phyloP scores from a whole-genome alignment of 2,888 invertebrate genomes.

The Mantis religiosa region DNA sequence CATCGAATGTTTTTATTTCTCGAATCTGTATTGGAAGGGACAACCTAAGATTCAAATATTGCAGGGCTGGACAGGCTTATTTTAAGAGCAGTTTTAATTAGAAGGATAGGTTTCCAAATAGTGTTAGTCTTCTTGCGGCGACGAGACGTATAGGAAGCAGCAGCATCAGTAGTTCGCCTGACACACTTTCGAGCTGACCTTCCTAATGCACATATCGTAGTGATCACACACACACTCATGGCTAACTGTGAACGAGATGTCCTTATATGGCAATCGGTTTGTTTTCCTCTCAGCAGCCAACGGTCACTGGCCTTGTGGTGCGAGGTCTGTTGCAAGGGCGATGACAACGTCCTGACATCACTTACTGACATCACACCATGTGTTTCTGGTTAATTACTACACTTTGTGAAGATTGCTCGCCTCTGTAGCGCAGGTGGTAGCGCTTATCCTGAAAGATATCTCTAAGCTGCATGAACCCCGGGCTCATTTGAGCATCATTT shows the following conservation, averaged over 20 bases:
- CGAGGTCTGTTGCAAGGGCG: background rate
- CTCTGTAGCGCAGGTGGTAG: too few relatives aligned
- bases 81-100: too few relatives aligned
- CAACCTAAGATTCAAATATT: too few relatives aligned
- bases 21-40: too few relatives aligned
- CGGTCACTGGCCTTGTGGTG: background rate
- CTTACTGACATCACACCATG: background rate
- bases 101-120: too few relatives aligned
- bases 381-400: background rate
- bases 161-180: background rate
- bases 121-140: background rate
- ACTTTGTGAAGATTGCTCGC: too few relatives aligned
- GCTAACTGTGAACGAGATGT: conserved; percentile 9
- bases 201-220: background rate
- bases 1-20: too few relatives aligned
- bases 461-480: too few relatives aligned
- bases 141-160: background rate
- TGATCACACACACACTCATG: background rate
- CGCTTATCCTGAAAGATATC: too few relatives aligned
- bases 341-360: background rate
- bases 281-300: background rate
- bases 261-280: background rate
- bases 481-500: too few relatives aligned
- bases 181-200: background rate
- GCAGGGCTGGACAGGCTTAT: too few relatives aligned